Evolutionary conservation across 2,888 invertebrate species (phyloP).

Genomic region (Phymatocera aterrima): DNA sequence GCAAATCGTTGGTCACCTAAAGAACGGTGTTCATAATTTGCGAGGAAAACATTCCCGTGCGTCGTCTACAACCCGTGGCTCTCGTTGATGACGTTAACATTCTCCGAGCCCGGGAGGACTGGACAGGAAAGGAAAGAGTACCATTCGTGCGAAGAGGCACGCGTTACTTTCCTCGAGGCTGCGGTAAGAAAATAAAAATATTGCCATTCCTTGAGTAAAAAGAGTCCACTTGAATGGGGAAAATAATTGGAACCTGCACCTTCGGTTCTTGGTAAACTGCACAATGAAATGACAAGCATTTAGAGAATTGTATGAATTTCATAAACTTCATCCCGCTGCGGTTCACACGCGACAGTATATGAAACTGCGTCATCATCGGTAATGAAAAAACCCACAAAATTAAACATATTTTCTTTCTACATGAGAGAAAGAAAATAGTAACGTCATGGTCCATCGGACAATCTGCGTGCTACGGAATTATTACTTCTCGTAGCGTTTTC

Average conservation of each 20-base stretch:
- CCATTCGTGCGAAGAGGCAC: constrained; percentile 36
- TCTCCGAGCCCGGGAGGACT: neutral
- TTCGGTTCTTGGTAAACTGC: constrained; percentile 18
- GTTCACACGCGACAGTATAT: constrained; percentile 4
- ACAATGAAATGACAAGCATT: constrained; percentile 2
- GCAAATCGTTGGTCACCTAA: neutral
- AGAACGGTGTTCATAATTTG: constrained; percentile 42
- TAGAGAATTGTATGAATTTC: constrained; percentile 8
- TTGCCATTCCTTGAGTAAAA: neutral
- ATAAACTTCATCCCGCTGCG: constrained; percentile 14
- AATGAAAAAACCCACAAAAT: neutral
- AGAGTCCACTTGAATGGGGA: neutral
- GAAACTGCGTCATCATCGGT: neutral
- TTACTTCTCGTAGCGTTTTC: too few species aligned
- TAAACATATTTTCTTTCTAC: neutral
- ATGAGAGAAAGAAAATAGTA: too few species aligned
- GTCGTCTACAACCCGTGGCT: constrained; percentile 23
- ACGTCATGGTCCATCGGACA: neutral
- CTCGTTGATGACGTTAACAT: constrained; percentile 37
- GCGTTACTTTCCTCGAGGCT: constrained; percentile 34
- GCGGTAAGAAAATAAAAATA: constrained; percentile 20
- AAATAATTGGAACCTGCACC: constrained; percentile 25
- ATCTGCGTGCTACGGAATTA: too few species aligned
- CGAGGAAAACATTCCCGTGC: constrained; percentile 34
- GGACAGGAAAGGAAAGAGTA: constrained; percentile 18